Evolutionary conservation across 2,888 invertebrate species (phyloP).

Genomic region (Myathropa florea): DNA sequence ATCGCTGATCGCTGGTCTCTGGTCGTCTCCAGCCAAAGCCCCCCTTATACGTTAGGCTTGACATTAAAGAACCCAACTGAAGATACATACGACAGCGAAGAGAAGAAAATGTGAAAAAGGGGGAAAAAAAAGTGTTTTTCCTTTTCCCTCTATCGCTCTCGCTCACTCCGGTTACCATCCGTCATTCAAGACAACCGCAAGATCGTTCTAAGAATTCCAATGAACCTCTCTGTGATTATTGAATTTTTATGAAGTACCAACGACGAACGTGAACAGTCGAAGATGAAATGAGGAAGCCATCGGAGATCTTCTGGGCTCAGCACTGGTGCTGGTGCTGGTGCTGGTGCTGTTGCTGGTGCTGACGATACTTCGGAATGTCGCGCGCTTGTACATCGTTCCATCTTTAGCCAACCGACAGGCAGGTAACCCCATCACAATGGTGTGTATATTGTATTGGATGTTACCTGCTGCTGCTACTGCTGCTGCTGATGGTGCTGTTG

Average conservation of each 20-base stretch:
- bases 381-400: constrained; percentile 66
- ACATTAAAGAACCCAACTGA: neutral
- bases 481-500: no score
- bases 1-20: neutral
- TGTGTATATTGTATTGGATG: constrained; percentile 51
- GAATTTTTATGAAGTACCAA: constrained; percentile 71
- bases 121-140: constrained; percentile 1
- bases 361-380: constrained; percentile 68
- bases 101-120: constrained; percentile 15
- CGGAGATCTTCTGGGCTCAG: constrained; percentile 68
- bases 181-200: constrained; percentile 71
- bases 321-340: neutral
- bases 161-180: constrained; percentile 63
- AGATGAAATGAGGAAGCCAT: constrained; percentile 71
- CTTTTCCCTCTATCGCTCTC: constrained; percentile 67
- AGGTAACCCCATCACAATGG: constrained; percentile 48
- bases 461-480: constrained; percentile 7
- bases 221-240: constrained; percentile 67
- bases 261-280: constrained; percentile 69
- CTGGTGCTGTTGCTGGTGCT: constrained; percentile 8
- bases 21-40: constrained; percentile 22
- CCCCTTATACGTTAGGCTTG: constrained; percentile 2
- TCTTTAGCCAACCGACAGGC: constrained; percentile 65
- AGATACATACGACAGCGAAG: neutral
- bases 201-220: constrained; percentile 71